phyloP scores from a whole-genome alignment of 2,797 vertebrate genomes.

The Artibeus lituratus region DNA sequence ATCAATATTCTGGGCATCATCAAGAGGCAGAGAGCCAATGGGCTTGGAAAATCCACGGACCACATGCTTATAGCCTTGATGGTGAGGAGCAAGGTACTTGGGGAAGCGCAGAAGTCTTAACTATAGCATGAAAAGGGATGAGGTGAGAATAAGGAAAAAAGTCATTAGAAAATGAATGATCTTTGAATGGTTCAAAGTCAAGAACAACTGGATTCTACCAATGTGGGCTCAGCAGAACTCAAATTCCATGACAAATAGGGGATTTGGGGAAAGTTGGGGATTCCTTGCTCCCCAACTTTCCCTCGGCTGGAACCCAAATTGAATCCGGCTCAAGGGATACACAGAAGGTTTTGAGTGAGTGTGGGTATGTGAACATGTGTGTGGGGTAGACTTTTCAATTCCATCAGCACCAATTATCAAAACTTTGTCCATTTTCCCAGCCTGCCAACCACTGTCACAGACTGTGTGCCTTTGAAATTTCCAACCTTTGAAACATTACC shows the following conservation, averaged over 20 bases:
- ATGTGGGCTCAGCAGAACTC: neutral
- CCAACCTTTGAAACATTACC: slow-evolving; percentile 74
- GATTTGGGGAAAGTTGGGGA: no score
- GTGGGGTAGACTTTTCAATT: slow-evolving; percentile 58
- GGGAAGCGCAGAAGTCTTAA: neutral
- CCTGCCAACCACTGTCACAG: slow-evolving; percentile 57
- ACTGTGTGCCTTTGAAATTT: slow-evolving; percentile 76
- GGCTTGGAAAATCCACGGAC: neutral
- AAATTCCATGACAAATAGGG: neutral
- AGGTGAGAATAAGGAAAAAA: neutral
- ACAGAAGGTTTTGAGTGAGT: neutral
- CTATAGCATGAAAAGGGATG: neutral
- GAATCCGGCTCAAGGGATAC: neutral
- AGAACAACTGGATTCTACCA: neutral
- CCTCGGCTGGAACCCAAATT: neutral
- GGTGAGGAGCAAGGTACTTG: neutral
- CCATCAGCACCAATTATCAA: slow-evolving; percentile 66
- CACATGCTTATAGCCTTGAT: neutral
- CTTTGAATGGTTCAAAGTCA: neutral
- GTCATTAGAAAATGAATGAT: neutral
- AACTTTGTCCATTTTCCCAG: slow-evolving; percentile 69
- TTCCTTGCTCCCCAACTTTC: neutral
- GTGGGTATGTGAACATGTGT: no score
- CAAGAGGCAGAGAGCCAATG: neutral
- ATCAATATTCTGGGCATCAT: neutral